Evolutionary conservation across 2,888 invertebrate genomes (phyloP), one percentile per base, ranked within the genome.

Genomic region (Patella pellucida): DNA sequence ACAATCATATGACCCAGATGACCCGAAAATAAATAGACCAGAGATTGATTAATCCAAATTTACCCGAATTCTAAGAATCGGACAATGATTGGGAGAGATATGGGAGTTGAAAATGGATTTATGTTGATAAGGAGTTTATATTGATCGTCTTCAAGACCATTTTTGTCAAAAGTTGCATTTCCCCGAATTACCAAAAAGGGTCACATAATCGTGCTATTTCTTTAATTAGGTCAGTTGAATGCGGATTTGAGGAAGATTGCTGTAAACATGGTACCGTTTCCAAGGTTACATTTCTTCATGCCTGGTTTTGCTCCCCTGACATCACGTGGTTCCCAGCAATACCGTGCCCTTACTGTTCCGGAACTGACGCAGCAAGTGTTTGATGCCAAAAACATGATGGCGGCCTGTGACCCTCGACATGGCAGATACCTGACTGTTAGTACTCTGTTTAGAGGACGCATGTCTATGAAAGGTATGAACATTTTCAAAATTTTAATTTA

Each of bases 361-460:
- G 62, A 62, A 62, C 23, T 62, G 62, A 62, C 62, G 62, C 62
- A 62, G 23, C 62, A 62, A 14, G 62, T 62, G 1, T 62, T 62
- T 62, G 62, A 62, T 62, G 62, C 62, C 23, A 62, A 62, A 23
- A 62, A 62, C 14, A 62, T 62, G 62, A 62, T 62, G 62, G 62
- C 62, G 19, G 62, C 62, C 23, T 62, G 62, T 62, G 62, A 62
- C 23, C 62, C 62, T n/a, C 11, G 62, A 11, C 62, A 62, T 23
- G 62, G 62, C 12, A 19, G 62, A 1, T 62, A 62, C 14, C 12
- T 62, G 14, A 62, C 62, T 1, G 62, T 62, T 4, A 62, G 62
- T 62, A 62, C 62, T 5, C 14, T 62, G 23, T 62, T 62, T 14
- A 19, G 62, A 62, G 62, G 62, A 9, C 62, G 62, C 1, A 62